Base-by-base conservation (phyloP, 2,888 invertebrate species). In the Ochropacha duplaris region DNA sequence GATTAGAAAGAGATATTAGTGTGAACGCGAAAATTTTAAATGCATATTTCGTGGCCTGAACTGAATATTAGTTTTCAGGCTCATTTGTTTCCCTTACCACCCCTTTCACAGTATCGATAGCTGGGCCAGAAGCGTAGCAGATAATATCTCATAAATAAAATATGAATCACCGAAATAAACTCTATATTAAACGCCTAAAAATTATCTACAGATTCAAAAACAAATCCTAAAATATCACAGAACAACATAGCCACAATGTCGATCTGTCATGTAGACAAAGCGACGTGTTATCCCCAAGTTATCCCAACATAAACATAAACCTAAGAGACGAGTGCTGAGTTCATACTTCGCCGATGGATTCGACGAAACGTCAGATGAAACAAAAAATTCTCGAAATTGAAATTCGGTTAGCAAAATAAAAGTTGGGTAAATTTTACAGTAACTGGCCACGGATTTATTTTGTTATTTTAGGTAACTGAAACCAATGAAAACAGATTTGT, bases 371-470 rank as follows among this genome's bases (percentile, higher is more conserved):
- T 55, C 55, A 56, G 57, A 44, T 55, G 68, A 64, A 62, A 51
- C 39, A 44, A 49, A 68, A 70, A 74, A 71, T 71, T 68, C 54
- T 49, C 64, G 69, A 72, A 71, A 78, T 75, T 72, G 72, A 72
- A 76, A 78, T 71, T 72, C 75, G 68, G 75, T 79, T 77, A 75
- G 68, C 62, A 59, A 73, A 79, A 78, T 74, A 75, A 71, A 68
- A 69, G 63, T 66, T 56, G 58, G 64, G 44, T 44, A 19, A 9
- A n/a, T 39, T 39, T n/a, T 44, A 44, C 44, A 6, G 44, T 19
- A 9, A 2, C 16, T 44, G 19, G 44, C 44, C 44, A 19, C 44
- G 4, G 39, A 44, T 44, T 19, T 19, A 19, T 5, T 44, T 19
- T 44, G 6, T 9, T n/a, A 5, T 16, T 12, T 39, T n/a, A n/a